Evolutionary conservation across 2,797 vertebrate species (phyloP), one percentile per base, ranked within the genome.

Genomic region (Gallinago nigripennis): DNA sequence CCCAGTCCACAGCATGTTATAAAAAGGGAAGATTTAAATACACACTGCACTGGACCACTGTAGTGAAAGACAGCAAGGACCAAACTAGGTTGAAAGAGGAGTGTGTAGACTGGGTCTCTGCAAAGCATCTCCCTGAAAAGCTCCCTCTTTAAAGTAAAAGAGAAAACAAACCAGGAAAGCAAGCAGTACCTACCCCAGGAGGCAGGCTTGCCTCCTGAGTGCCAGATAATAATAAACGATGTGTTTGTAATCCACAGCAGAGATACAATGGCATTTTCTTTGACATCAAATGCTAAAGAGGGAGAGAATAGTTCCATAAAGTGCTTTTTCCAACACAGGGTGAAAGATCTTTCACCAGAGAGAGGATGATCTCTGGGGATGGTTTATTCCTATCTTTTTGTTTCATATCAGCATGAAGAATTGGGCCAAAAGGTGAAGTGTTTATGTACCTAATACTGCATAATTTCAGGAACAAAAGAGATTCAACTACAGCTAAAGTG

Each of bases 201-300:
- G 77, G 41, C 73, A 84, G 31, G 21, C 63, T 82, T 95, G 51
- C 82, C 93, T 93, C 83, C 90, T 70, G 81, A 90, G 46, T 1
- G 1, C 77, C 87, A 75, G 72, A 93, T 88, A 94, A 92, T 94
- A 96, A 95, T 72, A 95, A 96, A 96, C 3, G 61, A 91, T 65
- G 94, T 95, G 94, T 87, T 85, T 95, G 81, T 87, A 97, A 97
- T 81, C 96, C 78, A 90, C 17, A 92, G 69, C 95, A 95, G 96
- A 96, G 91, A 61, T 73, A 86, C 50, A 87, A 50, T 24, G 69
- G 57, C 56, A 94, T 93, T 95, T 95, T 96, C 78, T 95, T 88
- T 89, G 57, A 93, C 94, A 92, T 82, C 50, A 86, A 63, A 89
- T 93, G 30, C 41, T 91, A 63, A 92, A 92, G 60, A 86, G 33